Evolutionary conservation across 2,888 invertebrate species (phyloP), one percentile per base, ranked within the genome.

Genomic region (Rotaria magnacalcarata): DNA sequence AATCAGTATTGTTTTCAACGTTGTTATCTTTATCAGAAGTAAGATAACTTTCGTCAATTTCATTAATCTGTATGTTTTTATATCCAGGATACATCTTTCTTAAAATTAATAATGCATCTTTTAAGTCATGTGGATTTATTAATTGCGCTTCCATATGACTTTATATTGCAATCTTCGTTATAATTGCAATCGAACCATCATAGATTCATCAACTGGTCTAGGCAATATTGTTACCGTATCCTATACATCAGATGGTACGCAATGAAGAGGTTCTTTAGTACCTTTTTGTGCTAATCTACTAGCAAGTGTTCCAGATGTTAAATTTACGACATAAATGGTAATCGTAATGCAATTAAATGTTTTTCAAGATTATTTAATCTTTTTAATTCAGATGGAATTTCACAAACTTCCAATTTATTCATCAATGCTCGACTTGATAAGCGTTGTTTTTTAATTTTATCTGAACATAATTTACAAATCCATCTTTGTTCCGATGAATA

Each of bases 101-200:
- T 56, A 88, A 75, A 67, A 87, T 87, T 21, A 86, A 56, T 43
- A 85, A 24, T 0, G 87, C 86, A 11, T 58, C 52, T 67, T 56
- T 75, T 0, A 86, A 47, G 41, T 43, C 34, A 34, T 34, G 19
- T 54, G 86, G 86, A 43, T 86, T 27, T 27, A 87, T 54, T 43
- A 84, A 84, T 84, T 86, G 84, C 84, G 47, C 67, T 43, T 80
- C 24, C 86, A 85, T 24, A 41, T 27, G 1, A 43, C 54, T 58
- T 85, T 85, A 75, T 85, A 87, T n/a, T 41, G 2, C 34, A 87
- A 27, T 74, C 75, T n/a, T 43, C 89, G 87, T 87, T 89, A 89
- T 50, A 89, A 87, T 88, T 89, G 87, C 24, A 89, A 87, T 88
- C 89, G 88, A 24, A 89, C 87, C 14, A 88, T 89, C 47, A 87